phyloP scores from a whole-genome alignment of 30 jellyfish, hydroid and myxozoan genomes.

The Hydra vulgaris region DNA sequence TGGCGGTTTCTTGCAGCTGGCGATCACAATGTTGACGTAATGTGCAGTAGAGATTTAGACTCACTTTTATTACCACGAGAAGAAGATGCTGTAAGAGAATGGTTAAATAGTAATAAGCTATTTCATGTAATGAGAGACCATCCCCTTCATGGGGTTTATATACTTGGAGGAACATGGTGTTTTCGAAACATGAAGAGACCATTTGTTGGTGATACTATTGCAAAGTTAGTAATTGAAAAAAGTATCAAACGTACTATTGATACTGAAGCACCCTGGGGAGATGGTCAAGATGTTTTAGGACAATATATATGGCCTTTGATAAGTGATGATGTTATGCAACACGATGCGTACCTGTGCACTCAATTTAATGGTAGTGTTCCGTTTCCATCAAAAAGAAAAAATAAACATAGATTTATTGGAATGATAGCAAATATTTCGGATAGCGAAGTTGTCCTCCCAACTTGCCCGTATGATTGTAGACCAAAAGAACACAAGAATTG shows the following conservation, averaged over 20 bases:
- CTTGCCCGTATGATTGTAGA: conserved; percentile 14
- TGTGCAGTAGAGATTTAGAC: no score
- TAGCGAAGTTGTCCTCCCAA: no score
- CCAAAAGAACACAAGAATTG: conserved; percentile 9
- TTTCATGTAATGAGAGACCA: conserved; percentile 18
- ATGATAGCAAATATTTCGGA: no score
- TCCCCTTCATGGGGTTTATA: no score
- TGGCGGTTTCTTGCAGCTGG: no score
- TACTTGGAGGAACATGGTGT: conserved; percentile 22
- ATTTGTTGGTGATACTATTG: not conserved
- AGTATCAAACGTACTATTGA: no score
- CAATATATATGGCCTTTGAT: not conserved
- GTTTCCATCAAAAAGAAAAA: conserved; percentile 13
- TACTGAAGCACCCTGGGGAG: no score
- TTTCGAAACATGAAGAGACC: not conserved
- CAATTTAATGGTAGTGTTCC: not conserved
- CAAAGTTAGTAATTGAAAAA: no score
- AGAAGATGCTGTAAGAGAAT: conserved; percentile 14
- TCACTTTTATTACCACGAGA: conserved; percentile 9
- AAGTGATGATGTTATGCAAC: conserved; percentile 12
- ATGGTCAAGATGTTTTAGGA: conserved; percentile 7
- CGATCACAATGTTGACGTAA: no score
- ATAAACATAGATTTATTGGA: no score
- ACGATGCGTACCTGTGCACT: conserved; percentile 6
- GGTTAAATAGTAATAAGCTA: not conserved